These are phyloP conservation scores for Dioctria rufipes DNA, from an alignment of 2,888 invertebrate genomes.

Conservation along the genomic window DNA sequence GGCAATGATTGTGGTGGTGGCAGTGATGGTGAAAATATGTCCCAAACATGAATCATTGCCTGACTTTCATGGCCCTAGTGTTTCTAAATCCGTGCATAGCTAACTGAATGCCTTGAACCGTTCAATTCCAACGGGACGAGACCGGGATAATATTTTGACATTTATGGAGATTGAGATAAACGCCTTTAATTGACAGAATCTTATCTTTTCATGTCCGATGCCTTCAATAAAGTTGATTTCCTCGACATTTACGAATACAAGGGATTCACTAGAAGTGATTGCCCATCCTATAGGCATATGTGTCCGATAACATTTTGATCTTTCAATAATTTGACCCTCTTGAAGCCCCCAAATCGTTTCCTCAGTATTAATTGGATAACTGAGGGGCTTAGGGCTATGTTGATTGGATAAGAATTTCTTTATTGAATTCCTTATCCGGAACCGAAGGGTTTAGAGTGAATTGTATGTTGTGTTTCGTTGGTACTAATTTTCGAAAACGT, in stretches of 20 bases:
- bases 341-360: background rate
- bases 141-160: constrained; percentile 54
- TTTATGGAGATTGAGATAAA: constrained; percentile 57
- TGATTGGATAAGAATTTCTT: constrained; percentile 42
- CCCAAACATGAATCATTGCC: constrained; percentile 42
- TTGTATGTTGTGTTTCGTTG: background rate
- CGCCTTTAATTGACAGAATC: constrained; percentile 54
- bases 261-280: constrained; percentile 16
- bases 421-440: constrained; percentile 15
- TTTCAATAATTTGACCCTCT: constrained; percentile 48
- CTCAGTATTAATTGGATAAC: constrained; percentile 30
- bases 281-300: constrained; percentile 5
- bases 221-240: constrained; percentile 44
- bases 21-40: constrained; percentile 33
- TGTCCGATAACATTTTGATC: constrained; percentile 46
- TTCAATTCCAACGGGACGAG: constrained; percentile 4
- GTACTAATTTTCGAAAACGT: constrained; percentile 33
- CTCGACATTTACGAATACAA: constrained; percentile 24
- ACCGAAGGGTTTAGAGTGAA: constrained; percentile 3
- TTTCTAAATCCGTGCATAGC: constrained; percentile 4
- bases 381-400: background rate
- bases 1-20: background rate
- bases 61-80: background rate
- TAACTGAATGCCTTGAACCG: background rate
- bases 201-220: constrained; percentile 36